These are phyloP conservation scores for Brachypterus glaber DNA, from an alignment of 2,888 invertebrate genomes.

Conservation along the genomic window DNA sequence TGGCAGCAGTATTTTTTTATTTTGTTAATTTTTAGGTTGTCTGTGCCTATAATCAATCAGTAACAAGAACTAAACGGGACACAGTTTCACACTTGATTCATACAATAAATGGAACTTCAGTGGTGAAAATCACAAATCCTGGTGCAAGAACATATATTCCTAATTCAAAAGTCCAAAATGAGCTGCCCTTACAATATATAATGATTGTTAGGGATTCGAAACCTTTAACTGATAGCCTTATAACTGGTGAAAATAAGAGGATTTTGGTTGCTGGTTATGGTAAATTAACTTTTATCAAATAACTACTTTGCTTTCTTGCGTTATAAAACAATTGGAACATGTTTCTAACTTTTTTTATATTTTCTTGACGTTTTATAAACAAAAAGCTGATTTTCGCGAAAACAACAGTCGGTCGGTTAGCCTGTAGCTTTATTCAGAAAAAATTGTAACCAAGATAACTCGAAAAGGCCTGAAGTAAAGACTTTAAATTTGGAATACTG, in stretches of 20 bases:
- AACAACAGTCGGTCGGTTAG: no score
- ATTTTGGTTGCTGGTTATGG: slow-evolving; percentile 50
- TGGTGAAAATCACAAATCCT: slow-evolving; percentile 25
- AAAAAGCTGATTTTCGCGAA: no score
- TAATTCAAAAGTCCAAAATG: slow-evolving; percentile 25
- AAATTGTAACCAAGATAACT: no score
- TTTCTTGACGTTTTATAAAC: no score
- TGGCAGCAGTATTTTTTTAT: no score
- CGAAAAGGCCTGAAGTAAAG: no score
- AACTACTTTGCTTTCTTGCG: no score
- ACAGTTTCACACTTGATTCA: slow-evolving; percentile 17
- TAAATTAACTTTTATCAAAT: slow-evolving; percentile 36
- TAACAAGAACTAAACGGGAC: slow-evolving; percentile 34
- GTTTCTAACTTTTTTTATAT: no score
- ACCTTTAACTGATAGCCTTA: slow-evolving; percentile 52
- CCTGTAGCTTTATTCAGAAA: no score
- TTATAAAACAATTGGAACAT: no score
- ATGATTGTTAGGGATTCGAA: slow-evolving; percentile 49
- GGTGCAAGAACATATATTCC: no score
- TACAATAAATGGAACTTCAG: slow-evolving; percentile 27
- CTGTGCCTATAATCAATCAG: slow-evolving; percentile 38
- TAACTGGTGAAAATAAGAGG: slow-evolving; percentile 51
- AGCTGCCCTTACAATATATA: slow-evolving; percentile 48
- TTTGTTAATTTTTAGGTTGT: slow-evolving; percentile 36
- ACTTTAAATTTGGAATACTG: no score